A percentile compares a stretch with the other conserved stretches of the same genome.
Evolutionary conservation across 2,888 invertebrate species (phyloP).

Genomic region (Megamerina dolium): DNA sequence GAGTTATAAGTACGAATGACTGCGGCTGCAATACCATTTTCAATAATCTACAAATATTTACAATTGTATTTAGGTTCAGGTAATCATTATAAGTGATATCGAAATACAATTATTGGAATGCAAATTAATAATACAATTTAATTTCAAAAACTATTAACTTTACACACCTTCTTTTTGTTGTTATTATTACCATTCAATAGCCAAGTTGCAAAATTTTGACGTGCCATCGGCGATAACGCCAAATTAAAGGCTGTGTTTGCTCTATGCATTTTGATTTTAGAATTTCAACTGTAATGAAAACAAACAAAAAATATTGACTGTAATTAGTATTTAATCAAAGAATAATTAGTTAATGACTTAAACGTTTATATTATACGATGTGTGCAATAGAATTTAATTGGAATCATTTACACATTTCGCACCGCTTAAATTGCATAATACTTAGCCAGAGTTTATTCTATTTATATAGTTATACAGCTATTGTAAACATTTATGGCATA

Average conservation of each 20-base stretch:
- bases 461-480: too few species aligned
- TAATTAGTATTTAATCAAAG: too few species aligned
- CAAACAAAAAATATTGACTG: conserved; percentile 8
- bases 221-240: conserved; percentile 60
- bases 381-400: too few species aligned
- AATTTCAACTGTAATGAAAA: conserved; percentile 32
- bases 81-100: not conserved
- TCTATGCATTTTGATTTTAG: conserved; percentile 65
- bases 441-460: too few species aligned
- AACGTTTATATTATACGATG: too few species aligned
- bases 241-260: conserved; percentile 68
- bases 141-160: too few species aligned
- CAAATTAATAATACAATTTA: not conserved
- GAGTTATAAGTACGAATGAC: conserved; percentile 49
- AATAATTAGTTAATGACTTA: too few species aligned
- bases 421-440: too few species aligned
- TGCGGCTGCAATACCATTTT: conserved; percentile 34
- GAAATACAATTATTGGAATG: not conserved
- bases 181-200: conserved; percentile 58
- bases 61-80: not conserved
- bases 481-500: too few species aligned
- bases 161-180: too few species aligned
- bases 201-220: conserved; percentile 75
- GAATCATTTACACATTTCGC: too few species aligned
- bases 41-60: conserved; percentile 38